Evolutionary conservation across 2,797 vertebrate species (phyloP).

Genomic region (Clamator glandarius): DNA sequence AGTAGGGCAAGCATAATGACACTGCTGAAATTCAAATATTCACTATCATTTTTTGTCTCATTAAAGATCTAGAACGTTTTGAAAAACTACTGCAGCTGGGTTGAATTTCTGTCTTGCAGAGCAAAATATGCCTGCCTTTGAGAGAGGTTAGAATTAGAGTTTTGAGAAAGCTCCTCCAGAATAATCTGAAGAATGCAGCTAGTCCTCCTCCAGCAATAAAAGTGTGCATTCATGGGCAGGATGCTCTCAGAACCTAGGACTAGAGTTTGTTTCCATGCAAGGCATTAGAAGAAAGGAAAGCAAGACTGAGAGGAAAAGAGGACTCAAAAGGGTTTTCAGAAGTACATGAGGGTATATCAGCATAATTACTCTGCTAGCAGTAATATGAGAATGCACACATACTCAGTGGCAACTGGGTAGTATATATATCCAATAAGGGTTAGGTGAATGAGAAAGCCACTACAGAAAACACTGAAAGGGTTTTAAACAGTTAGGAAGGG

Average conservation of each 20-base stretch:
- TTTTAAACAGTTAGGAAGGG: neutral
- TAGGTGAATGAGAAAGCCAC: neutral
- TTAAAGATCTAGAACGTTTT: neutral
- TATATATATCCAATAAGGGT: neutral
- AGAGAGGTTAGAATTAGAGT: neutral
- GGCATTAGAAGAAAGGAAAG: neutral
- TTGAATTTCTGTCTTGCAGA: neutral
- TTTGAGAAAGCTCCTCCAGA: neutral
- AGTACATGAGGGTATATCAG: neutral
- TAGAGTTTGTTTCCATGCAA: neutral
- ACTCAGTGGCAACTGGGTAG: neutral
- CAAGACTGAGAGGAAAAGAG: neutral
- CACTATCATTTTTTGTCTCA: neutral
- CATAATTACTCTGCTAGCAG: neutral
- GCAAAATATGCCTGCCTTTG: neutral
- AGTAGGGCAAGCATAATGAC: neutral
- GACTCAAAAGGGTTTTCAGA: neutral
- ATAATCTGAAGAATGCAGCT: neutral
- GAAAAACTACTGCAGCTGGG: neutral
- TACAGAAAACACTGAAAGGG: neutral
- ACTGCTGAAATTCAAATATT: neutral
- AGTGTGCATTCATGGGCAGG: neutral
- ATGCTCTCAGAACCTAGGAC: neutral
- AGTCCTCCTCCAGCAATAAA: neutral
- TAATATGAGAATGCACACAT: neutral